A percentile compares a stretch with the other conserved stretches of the same genome.
Evolutionary conservation across 2,888 invertebrate species (phyloP).

Genomic region (Arctia plantaginis): DNA sequence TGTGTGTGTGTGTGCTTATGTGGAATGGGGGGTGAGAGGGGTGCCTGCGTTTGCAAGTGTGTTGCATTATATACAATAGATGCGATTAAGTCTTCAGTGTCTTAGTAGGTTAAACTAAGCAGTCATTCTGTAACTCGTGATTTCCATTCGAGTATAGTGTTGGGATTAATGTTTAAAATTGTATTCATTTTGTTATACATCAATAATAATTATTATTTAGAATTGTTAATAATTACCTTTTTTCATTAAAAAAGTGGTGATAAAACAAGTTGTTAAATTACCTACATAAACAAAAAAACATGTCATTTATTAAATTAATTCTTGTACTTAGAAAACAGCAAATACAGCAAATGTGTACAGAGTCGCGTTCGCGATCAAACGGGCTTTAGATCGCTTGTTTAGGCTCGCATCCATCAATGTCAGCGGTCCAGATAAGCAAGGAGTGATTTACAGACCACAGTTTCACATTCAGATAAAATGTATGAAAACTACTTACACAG

Average conservation of each 20-base stretch:
- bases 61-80: no score
- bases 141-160: no score
- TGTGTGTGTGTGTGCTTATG: no score
- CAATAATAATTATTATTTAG: not conserved
- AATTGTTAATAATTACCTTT: no score
- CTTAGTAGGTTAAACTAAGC: no score
- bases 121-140: no score
- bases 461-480: constrained; percentile 30
- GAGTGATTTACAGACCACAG: constrained; percentile 61
- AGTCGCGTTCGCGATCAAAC: constrained; percentile 38
- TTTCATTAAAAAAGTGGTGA: not conserved
- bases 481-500: constrained; percentile 7
- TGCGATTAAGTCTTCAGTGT: no score
- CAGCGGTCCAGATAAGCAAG: constrained; percentile 62
- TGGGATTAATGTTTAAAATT: no score
- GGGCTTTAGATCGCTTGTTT: constrained; percentile 54
- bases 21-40: no score
- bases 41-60: no score
- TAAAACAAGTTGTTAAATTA: not conserved
- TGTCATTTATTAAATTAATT: constrained; percentile 17
- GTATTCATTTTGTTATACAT: no score
- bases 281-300: not conserved
- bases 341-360: constrained; percentile 47
- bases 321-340: constrained; percentile 26
- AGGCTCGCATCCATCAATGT: constrained; percentile 68